phyloP scores from a whole-genome alignment of 2,888 invertebrate genomes.

The Drosophila macrospina region DNA sequence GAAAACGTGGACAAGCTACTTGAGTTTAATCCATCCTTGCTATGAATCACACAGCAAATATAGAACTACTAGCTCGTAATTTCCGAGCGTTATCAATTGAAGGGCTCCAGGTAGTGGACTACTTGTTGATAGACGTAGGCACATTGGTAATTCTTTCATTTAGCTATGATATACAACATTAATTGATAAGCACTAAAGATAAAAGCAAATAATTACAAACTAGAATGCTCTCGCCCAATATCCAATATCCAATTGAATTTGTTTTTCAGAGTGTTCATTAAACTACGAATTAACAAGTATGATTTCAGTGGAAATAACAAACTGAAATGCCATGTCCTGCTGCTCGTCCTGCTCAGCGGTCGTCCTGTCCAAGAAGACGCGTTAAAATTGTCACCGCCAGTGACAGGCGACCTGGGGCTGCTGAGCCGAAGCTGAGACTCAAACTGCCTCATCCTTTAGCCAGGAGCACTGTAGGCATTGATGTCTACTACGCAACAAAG shows the following conservation, averaged over 20 bases:
- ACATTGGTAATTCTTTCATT: too few species aligned
- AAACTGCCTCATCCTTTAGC: conserved; percentile 2
- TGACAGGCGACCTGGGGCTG: conserved; percentile 45
- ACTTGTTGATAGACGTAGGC: neutral
- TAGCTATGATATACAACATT: neutral
- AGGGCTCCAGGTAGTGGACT: neutral
- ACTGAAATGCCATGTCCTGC: conserved; percentile 11
- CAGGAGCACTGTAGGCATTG: neutral
- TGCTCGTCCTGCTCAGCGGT: conserved; percentile 59
- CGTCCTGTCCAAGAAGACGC: conserved; percentile 64
- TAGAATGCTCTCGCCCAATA: neutral
- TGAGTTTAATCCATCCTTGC: neutral
- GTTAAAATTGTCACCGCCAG: conserved; percentile 77
- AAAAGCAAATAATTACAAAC: neutral
- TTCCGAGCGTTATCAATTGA: neutral
- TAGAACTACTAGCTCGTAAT: neutral
- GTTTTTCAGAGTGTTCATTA: too few species aligned
- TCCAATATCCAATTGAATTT: neutral
- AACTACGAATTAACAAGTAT: neutral
- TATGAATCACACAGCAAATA: conserved; percentile 8
- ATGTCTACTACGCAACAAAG: neutral
- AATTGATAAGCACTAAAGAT: neutral
- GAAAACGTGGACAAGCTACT: neutral
- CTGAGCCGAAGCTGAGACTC: neutral
- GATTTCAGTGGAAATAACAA: neutral